Conservation (phyloP, 2,888 invertebrate genomes). For the Heliconius sara region DNA sequence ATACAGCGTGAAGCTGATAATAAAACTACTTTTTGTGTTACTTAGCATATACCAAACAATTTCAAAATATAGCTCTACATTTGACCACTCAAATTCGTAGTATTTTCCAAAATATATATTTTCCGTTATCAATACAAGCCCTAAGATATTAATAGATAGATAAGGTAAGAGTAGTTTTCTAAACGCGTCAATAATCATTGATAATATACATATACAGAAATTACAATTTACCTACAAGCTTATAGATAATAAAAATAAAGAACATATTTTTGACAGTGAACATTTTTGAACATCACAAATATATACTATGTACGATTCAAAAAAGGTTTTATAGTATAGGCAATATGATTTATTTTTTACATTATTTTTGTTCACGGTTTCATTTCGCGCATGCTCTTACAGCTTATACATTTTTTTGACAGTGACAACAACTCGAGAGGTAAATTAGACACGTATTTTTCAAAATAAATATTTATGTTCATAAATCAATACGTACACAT, state of each 20-base stretch:
- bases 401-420: neutral
- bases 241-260: neutral
- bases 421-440: conserved; percentile 23
- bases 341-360: conserved; percentile 1
- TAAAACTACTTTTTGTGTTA: too few relatives aligned
- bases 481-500: neutral
- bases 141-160: neutral
- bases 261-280: neutral
- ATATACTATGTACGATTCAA: neutral
- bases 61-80: neutral
- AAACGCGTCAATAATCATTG: neutral
- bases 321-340: neutral
- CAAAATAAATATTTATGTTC: neutral
- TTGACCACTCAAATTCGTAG: neutral
- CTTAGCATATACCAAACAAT: too few relatives aligned
- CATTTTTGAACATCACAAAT: too few relatives aligned
- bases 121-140: neutral
- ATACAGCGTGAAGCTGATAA: too few relatives aligned
- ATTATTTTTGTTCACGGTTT: neutral
- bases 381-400: neutral
- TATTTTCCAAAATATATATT: too few relatives aligned
- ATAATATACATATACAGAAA: neutral
- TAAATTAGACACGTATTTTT: conserved; percentile 25
- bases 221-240: neutral
- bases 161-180: neutral